A percentile compares a stretch with the other conserved stretches of the same genome.
These are phyloP conservation scores for Arion vulgaris DNA, from an alignment of 1,140 invertebrate species.

Conservation along the genomic window DNA sequence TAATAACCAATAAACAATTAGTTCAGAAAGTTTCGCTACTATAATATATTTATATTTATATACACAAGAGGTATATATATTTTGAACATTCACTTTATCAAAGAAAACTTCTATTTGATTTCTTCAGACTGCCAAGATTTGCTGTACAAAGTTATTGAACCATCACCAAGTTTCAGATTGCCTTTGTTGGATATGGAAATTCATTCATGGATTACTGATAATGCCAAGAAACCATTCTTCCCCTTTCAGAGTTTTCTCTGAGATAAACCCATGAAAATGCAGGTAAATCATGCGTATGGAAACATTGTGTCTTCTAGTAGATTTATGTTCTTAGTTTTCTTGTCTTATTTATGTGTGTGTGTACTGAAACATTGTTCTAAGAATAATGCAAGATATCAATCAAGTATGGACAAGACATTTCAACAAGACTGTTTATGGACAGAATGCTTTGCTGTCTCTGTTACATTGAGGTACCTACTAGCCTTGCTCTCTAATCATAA, in stretches of 20 bases:
- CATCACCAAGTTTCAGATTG: slow-evolving; percentile 66
- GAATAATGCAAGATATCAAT: too few species aligned
- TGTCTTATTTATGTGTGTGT: neutral
- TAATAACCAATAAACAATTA: too few species aligned
- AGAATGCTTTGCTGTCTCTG: too few species aligned
- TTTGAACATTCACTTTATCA: too few species aligned
- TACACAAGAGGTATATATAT: too few species aligned
- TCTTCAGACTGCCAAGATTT: slow-evolving; percentile 66
- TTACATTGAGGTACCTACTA: too few species aligned
- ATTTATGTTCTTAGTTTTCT: neutral
- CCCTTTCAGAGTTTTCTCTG: slow-evolving; percentile 61
- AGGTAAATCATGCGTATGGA: slow-evolving; percentile 54
- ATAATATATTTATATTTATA: too few species aligned
- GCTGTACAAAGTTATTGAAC: slow-evolving; percentile 69
- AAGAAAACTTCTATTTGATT: too few species aligned
- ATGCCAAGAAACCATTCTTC: slow-evolving; percentile 66
- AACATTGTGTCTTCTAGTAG: slow-evolving; percentile 2
- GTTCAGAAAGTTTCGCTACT: too few species aligned
- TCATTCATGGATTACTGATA: slow-evolving; percentile 69
- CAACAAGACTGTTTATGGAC: too few species aligned
- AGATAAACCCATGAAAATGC: slow-evolving; percentile 61
- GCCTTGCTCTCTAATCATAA: too few species aligned
- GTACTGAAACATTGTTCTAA: neutral
- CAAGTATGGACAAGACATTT: too few species aligned
- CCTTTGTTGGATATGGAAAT: slow-evolving; percentile 67